phyloP scores from a whole-genome alignment of 1,140 invertebrate species.

The Drosophila bocki region DNA sequence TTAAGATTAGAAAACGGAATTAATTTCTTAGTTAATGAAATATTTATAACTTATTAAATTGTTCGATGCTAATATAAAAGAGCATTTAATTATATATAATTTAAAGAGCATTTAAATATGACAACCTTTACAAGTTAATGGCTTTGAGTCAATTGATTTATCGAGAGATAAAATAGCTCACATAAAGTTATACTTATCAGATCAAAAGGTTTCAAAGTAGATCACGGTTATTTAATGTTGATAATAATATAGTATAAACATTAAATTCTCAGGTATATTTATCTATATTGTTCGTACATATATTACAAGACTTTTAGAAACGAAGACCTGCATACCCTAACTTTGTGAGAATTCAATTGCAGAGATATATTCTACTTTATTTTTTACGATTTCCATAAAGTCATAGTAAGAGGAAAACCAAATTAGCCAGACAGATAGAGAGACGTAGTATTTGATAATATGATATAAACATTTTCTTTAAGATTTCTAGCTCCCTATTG shows the following conservation, averaged over 20 bases:
- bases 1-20: not conserved
- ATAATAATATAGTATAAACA: not conserved
- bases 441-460: not conserved
- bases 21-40: not conserved
- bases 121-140: not conserved
- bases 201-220: constrained; percentile 11
- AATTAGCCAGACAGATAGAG: not conserved
- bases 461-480: not conserved
- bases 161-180: not conserved
- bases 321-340: constrained; percentile 1
- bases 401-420: not conserved
- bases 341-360: not conserved
- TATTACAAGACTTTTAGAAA: too few species aligned
- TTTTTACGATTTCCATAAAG: too few species aligned
- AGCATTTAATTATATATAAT: not conserved
- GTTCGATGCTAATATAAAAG: not conserved
- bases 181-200: not conserved
- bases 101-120: not conserved
- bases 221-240: constrained; percentile 1
- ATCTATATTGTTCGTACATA: too few species aligned
- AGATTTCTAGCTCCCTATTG: not conserved
- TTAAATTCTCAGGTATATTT: not conserved
- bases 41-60: not conserved
- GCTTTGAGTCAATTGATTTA: not conserved
- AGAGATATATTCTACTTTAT: too few species aligned